A percentile compares a stretch with the other conserved stretches of the same genome.
These are phyloP conservation scores for Spondyliosoma cantharus DNA, from an alignment of 2,797 vertebrate species.

Conservation along the genomic window DNA sequence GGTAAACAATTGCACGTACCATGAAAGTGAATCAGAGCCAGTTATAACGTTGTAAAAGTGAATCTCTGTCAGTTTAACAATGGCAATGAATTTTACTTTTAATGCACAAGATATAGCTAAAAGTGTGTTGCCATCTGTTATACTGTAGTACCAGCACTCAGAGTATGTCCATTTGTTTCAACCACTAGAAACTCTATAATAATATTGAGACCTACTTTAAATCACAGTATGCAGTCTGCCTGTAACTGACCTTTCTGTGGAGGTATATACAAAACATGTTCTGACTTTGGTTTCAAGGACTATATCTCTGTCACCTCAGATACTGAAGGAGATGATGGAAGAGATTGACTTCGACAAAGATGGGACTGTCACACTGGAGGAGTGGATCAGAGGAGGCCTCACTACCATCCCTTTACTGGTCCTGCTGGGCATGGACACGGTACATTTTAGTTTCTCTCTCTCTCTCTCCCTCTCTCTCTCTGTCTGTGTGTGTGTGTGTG, in stretches of 20 bases:
- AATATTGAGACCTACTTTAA: not conserved
- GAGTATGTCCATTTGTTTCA: not conserved
- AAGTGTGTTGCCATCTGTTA: not conserved
- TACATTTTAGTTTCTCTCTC: conserved; percentile 62
- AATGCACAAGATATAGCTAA: not conserved
- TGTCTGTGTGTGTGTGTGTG: not conserved
- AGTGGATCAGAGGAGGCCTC: conserved; percentile 95
- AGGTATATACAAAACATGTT: not conserved
- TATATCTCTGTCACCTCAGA: conserved; percentile 78
- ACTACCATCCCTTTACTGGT: conserved; percentile 95
- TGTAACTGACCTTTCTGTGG: not conserved
- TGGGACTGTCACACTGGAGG: conserved; percentile 92
- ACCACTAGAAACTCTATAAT: not conserved
- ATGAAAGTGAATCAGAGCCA: not conserved
- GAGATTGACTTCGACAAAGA: conserved; percentile 93
- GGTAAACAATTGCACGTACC: not conserved
- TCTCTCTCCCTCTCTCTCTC: not conserved
- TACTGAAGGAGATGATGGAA: conserved; percentile 95
- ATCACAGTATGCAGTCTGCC: not conserved
- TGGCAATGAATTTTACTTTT: no score
- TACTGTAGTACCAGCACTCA: not conserved
- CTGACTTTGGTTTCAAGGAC: conserved; percentile 10
- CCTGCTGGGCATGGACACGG: conserved; percentile 94
- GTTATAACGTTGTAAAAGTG: not conserved
- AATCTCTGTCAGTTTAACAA: not conserved